These are phyloP conservation scores for Corythaeola cristata DNA, from an alignment of 2,113 vertebrate species.

Conservation along the genomic window DNA sequence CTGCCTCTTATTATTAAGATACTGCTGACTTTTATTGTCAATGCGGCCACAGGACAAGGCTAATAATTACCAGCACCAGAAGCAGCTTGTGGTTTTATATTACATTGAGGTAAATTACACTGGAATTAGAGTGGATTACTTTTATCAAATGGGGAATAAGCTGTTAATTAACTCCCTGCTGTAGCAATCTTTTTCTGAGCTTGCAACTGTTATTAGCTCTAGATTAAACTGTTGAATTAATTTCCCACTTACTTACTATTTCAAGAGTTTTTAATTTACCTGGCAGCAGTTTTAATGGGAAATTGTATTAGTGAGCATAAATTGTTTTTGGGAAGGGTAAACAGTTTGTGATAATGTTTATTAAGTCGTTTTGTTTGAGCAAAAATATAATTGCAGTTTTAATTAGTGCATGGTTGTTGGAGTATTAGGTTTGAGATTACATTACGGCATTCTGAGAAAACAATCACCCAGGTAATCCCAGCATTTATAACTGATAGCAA, in stretches of 20 bases:
- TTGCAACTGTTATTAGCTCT: conserved; percentile 85
- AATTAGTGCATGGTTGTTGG: conserved; percentile 79
- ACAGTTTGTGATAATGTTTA: conserved; percentile 84
- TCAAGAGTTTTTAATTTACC: conserved; percentile 88
- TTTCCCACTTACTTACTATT: conserved; percentile 88
- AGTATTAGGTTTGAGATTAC: conserved; percentile 80
- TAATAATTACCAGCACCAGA: conserved; percentile 82
- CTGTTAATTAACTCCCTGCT: conserved; percentile 91
- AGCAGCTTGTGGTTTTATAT: conserved; percentile 88
- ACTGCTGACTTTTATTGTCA: conserved; percentile 77
- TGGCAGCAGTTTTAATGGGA: conserved; percentile 86
- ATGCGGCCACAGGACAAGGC: conserved; percentile 78
- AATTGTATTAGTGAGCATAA: conserved; percentile 85
- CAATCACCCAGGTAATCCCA: conserved; percentile 72
- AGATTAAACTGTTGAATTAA: conserved; percentile 90
- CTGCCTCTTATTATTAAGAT: conserved; percentile 71
- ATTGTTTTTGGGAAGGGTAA: conserved; percentile 82
- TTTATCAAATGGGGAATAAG: conserved; percentile 90
- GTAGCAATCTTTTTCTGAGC: conserved; percentile 85
- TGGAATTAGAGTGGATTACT: conserved; percentile 88
- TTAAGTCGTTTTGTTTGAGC: conserved; percentile 82
- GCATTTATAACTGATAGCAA: conserved; percentile 57
- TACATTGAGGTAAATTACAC: conserved; percentile 89
- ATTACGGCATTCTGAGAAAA: conserved; percentile 72
- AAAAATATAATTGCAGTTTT: conserved; percentile 84